Conservation (phyloP, 1,140 invertebrate species). For the Drosophila nasuta region DNA sequence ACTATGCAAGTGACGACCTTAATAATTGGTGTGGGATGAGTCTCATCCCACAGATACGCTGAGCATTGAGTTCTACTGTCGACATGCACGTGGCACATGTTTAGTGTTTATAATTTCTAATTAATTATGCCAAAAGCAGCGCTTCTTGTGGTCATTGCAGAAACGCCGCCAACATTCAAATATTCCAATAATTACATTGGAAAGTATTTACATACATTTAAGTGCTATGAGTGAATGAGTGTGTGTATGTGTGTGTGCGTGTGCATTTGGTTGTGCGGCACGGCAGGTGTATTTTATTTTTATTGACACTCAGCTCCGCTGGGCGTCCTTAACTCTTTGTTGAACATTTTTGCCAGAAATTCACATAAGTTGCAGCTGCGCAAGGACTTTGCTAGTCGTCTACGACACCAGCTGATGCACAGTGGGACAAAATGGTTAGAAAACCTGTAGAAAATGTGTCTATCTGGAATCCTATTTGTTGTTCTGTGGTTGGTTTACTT, state of each 20-base stretch:
- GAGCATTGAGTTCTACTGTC: conserved; percentile 4
- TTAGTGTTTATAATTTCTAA: conserved; percentile 69
- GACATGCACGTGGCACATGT: conserved; percentile 48
- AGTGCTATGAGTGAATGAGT: background rate
- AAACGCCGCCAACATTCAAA: conserved; percentile 40
- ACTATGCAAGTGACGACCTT: background rate
- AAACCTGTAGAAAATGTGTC: too few relatives aligned
- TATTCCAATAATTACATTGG: conserved; percentile 39
- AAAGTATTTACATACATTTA: background rate
- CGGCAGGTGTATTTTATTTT: conserved; percentile 75
- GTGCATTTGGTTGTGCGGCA: conserved; percentile 37
- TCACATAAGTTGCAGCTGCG: conserved; percentile 77
- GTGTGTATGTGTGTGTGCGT: conserved; percentile 10
- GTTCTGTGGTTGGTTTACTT: too few relatives aligned
- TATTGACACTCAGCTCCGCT: conserved; percentile 65
- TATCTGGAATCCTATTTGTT: too few relatives aligned
- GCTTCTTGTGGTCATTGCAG: conserved; percentile 49
- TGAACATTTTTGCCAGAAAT: conserved; percentile 66
- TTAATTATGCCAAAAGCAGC: conserved; percentile 72
- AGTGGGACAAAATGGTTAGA: conserved; percentile 14
- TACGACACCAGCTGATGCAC: conserved; percentile 8
- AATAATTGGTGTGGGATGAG: background rate
- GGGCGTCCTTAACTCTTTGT: conserved; percentile 36
- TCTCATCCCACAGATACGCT: background rate
- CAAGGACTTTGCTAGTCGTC: conserved; percentile 9